These are phyloP conservation scores for Osmoderma eremita DNA, from an alignment of 2,888 invertebrate species.

Conservation along the genomic window DNA sequence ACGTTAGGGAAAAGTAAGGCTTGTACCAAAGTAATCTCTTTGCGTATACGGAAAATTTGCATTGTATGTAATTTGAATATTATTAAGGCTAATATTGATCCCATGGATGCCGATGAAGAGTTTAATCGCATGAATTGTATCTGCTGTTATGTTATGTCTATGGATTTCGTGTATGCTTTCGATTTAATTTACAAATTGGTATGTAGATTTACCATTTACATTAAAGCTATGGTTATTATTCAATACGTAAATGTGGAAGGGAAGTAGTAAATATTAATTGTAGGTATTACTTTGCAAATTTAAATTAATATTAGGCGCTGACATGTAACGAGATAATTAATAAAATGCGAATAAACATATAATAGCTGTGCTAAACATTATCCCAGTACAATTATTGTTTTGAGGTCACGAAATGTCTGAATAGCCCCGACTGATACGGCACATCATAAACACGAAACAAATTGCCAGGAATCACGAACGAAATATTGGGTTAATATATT, in stretches of 20 bases:
- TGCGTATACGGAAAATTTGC: not conserved
- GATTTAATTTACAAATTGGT: no score
- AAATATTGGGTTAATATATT: constrained; percentile 3
- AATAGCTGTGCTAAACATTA: not conserved
- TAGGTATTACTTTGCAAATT: no score
- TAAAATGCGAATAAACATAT: no score
- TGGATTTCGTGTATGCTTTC: no score
- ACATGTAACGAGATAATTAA: no score
- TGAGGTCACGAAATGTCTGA: constrained; percentile 12
- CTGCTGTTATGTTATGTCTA: no score
- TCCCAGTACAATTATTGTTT: not conserved
- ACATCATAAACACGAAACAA: constrained; percentile 5
- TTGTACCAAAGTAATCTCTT: not conserved
- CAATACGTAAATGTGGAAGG: no score
- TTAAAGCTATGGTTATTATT: no score
- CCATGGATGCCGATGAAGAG: not conserved
- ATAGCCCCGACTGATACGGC: constrained; percentile 13
- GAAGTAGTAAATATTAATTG: no score
- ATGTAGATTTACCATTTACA: no score
- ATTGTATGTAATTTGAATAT: constrained; percentile 23
- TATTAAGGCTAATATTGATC: constrained; percentile 9
- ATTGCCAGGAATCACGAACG: constrained; percentile 15
- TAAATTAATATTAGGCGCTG: no score
- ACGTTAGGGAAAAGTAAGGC: not conserved
- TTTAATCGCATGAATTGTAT: no score